phyloP scores from a whole-genome alignment of 2,797 vertebrate genomes.

The Sphenodon punctatus region DNA sequence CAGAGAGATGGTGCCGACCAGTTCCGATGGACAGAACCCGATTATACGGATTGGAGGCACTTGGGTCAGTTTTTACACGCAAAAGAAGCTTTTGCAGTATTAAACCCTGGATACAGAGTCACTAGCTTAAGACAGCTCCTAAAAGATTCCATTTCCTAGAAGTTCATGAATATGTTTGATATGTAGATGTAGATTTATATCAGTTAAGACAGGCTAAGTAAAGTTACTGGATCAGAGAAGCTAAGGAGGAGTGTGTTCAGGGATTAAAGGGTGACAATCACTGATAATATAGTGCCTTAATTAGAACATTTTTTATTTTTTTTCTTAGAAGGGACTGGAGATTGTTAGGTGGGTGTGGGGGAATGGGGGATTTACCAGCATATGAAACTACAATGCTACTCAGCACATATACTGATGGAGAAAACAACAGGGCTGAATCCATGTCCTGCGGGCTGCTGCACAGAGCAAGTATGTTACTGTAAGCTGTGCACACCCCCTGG shows the following conservation, averaged over 20 bases:
- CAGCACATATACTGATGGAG: too few relatives aligned
- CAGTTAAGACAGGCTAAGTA: slow-evolving; percentile 43
- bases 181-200: slow-evolving; percentile 59
- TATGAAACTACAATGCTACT: too few relatives aligned
- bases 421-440: too few relatives aligned
- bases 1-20: neutral
- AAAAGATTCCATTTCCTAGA: neutral
- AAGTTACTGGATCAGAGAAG: slow-evolving; percentile 31
- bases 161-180: slow-evolving; percentile 54
- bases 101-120: neutral
- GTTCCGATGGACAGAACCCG: neutral
- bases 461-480: too few relatives aligned
- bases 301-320: too few relatives aligned
- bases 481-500: too few relatives aligned
- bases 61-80: neutral
- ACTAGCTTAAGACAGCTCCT: neutral
- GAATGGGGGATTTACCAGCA: too few relatives aligned
- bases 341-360: slow-evolving; percentile 33
- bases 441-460: too few relatives aligned
- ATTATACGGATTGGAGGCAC: neutral
- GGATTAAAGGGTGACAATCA: slow-evolving; percentile 45
- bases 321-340: slow-evolving; percentile 12
- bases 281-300: slow-evolving; percentile 40
- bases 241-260: slow-evolving; percentile 51
- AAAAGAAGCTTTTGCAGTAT: neutral